Base-by-base conservation (phyloP, 1,140 invertebrate species). In the Drosophila tsacasi region DNA sequence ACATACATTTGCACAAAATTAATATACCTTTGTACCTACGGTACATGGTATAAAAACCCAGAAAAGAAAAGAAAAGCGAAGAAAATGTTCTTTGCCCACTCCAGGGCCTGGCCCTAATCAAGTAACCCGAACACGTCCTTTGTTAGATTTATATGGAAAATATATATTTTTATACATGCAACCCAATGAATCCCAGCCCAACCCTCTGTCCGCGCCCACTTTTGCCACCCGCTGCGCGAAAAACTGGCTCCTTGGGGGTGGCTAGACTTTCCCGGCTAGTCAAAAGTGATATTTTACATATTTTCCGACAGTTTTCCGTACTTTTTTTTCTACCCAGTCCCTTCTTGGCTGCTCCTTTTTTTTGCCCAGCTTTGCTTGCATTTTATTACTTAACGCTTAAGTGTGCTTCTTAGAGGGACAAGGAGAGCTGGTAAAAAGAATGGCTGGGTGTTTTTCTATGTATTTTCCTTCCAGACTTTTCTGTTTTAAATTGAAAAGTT, bases 81-180 rank as follows among this genome's bases (percentile, higher is more conserved):
- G 52, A 66, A 76, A 76, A 58, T 76, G 74, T 40, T 65, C 27
- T 58, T 49, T 50, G 37, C 72, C 73, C 84, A 89, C 73, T 81
- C 84, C 63, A 64, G 60, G 46, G n/a, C 25, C 17, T 69, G 82
- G 74, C 64, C 85, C 85, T 89, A 89, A 89, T 89, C 85, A 89
- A 89, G 85, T 85, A 89, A 89, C 85, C 85, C 85, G 75, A 89
- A 89, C 85, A 89, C 85, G 85, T 89, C 81, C 85, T 79, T 89
- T 90, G 85, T 89, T 89, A 89, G 85, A 89, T 89, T 89, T 89
- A 89, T 89, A 89, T 90, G 81, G 85, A 89, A 90, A 89, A 89
- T 74, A 89, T 89, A 89, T 89, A 89, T 90, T 89, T 89, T 89
- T 85, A 89, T 90, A 89, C 85, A 81, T 81, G 75, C 52, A 66